Conservation (phyloP, 2,797 vertebrate species). For the Myotis findleyi region DNA sequence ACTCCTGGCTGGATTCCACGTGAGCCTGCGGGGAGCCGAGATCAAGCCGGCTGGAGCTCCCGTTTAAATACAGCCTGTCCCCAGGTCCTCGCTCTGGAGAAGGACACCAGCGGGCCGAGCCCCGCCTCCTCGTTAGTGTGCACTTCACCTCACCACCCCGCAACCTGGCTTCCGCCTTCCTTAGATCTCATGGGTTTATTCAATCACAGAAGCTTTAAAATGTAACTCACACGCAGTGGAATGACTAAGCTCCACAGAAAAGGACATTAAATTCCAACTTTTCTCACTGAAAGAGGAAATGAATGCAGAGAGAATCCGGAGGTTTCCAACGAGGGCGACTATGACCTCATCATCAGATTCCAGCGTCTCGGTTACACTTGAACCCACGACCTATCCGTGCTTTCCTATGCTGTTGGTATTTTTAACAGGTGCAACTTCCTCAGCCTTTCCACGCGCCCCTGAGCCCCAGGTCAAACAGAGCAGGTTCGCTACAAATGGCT, state of each 20-base stretch:
- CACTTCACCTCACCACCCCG: too few relatives aligned
- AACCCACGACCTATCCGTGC: background rate
- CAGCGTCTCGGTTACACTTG: fast-evolving
- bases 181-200: fast-evolving
- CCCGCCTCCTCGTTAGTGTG: too few relatives aligned
- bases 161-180: background rate
- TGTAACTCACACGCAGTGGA: background rate
- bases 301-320: fast-evolving
- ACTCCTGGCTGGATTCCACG: too few relatives aligned
- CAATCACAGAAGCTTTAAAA: background rate
- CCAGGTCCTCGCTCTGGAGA: background rate
- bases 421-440: background rate
- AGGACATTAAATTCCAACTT: background rate
- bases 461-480: background rate
- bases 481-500: too few relatives aligned
- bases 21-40: too few relatives aligned
- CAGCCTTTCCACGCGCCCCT: fast-evolving
- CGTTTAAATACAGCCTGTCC: too few relatives aligned
- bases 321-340: fast-evolving
- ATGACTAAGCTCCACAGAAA: background rate
- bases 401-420: fast-evolving
- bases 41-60: too few relatives aligned
- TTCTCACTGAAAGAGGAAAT: background rate
- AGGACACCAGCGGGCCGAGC: fast-evolving
- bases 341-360: background rate